Conservation (phyloP, 2,113 vertebrate species). For the Ivindomyrus marchei region DNA sequence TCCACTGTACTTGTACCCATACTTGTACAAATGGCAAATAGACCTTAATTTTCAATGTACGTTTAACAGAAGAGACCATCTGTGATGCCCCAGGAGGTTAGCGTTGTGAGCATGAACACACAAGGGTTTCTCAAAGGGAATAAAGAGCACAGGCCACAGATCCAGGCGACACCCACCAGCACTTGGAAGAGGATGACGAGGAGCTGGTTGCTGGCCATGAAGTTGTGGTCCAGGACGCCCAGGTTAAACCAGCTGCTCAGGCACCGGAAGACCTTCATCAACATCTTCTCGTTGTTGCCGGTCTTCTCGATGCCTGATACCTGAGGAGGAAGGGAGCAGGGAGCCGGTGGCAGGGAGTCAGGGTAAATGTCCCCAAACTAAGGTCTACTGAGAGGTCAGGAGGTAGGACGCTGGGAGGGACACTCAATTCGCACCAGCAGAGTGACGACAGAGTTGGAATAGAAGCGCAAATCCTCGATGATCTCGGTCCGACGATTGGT, state of each 20-base stretch:
- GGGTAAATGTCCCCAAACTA: neutral
- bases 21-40: neutral
- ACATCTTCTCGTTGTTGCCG: conserved; percentile 87
- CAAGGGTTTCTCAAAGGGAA: neutral
- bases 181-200: conserved; percentile 93
- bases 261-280: conserved; percentile 95
- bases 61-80: neutral
- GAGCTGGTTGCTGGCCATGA: conserved; percentile 94
- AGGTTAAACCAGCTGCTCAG: conserved; percentile 98
- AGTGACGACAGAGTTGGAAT: conserved; percentile 85
- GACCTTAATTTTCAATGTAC: neutral
- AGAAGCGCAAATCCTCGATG: conserved; percentile 88
- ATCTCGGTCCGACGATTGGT: conserved; percentile 93
- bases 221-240: conserved; percentile 91
- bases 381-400: neutral
- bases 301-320: conserved; percentile 86
- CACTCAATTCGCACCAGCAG: conserved; percentile 68
- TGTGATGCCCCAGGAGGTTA: neutral
- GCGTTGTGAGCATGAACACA: neutral
- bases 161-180: conserved; percentile 67
- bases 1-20: neutral
- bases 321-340: conserved; percentile 43
- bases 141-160: neutral
- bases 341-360: neutral
- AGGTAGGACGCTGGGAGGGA: neutral